Evolutionary conservation across 2,113 vertebrate genomes (phyloP).

Genomic region (Copsychus sechellarum): DNA sequence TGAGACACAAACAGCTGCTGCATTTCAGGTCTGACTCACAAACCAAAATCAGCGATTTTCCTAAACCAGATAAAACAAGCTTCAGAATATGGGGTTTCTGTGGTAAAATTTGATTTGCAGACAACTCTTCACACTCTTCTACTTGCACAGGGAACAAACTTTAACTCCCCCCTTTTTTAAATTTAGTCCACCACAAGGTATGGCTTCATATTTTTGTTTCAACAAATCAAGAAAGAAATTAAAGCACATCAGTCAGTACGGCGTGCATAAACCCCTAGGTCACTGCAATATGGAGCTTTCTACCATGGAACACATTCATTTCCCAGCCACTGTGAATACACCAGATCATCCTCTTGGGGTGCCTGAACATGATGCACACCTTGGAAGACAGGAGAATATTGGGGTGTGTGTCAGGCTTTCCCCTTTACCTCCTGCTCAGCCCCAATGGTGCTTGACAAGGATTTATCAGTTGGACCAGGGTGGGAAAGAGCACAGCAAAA

Average conservation of each 20-base stretch:
- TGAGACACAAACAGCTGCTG: neutral
- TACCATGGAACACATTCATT: neutral
- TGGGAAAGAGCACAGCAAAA: neutral
- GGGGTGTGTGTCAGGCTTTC: neutral
- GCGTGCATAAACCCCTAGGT: neutral
- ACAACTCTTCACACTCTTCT: neutral
- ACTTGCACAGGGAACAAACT: neutral
- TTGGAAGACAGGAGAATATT: neutral
- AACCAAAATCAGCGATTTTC: slow-evolving; percentile 14
- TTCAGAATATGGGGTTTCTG: slow-evolving; percentile 28
- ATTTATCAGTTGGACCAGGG: neutral
- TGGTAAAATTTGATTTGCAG: slow-evolving; percentile 51
- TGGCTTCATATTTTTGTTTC: neutral
- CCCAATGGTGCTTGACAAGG: neutral
- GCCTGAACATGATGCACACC: fast-evolving
- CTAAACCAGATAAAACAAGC: slow-evolving; percentile 38
- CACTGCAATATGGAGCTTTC: neutral
- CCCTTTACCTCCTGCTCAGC: neutral
- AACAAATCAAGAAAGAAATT: neutral
- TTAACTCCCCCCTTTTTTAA: neutral
- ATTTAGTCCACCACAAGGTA: slow-evolving; percentile 14
- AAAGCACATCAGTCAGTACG: neutral
- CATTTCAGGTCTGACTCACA: neutral
- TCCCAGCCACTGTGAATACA: neutral
- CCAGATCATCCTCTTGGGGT: neutral